Evolutionary conservation across 2,113 vertebrate species (phyloP).

Genomic region (Vulpes lagopus): DNA sequence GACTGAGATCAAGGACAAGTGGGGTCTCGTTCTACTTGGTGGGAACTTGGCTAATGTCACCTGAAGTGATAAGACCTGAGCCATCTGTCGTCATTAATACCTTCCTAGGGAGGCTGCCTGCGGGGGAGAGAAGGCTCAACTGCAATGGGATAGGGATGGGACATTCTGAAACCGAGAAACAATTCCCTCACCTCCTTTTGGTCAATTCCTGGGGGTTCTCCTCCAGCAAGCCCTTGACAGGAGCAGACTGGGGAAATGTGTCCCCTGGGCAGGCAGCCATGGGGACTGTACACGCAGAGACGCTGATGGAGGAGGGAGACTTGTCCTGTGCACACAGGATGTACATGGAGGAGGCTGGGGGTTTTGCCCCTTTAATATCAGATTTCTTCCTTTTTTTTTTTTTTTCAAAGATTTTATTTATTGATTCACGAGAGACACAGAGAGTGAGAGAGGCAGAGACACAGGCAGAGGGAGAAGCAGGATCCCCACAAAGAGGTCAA

Average conservation of each 20-base stretch:
- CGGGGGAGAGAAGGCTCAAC: background rate
- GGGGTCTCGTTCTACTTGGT: background rate
- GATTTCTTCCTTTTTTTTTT: no score
- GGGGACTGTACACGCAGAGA: accelerated
- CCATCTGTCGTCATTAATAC: accelerated
- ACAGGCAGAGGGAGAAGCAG: no score
- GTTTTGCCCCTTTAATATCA: background rate
- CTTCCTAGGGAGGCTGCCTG: background rate
- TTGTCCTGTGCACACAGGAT: accelerated
- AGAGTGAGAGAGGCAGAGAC: no score
- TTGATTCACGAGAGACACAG: no score
- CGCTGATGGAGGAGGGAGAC: background rate
- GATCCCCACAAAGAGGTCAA: no score
- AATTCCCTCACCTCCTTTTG: background rate
- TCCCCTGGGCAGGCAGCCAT: accelerated
- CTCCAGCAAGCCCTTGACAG: background rate
- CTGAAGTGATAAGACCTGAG: background rate
- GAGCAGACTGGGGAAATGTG: no score
- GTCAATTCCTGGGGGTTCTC: background rate
- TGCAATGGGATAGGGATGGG: background rate
- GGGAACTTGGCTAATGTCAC: background rate
- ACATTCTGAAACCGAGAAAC: background rate
- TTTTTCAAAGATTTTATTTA: no score
- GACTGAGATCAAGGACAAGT: background rate
- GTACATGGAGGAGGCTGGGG: accelerated